Base-by-base conservation (phyloP, 2,797 vertebrate genomes). In the Hoplostethus mediterraneus region DNA sequence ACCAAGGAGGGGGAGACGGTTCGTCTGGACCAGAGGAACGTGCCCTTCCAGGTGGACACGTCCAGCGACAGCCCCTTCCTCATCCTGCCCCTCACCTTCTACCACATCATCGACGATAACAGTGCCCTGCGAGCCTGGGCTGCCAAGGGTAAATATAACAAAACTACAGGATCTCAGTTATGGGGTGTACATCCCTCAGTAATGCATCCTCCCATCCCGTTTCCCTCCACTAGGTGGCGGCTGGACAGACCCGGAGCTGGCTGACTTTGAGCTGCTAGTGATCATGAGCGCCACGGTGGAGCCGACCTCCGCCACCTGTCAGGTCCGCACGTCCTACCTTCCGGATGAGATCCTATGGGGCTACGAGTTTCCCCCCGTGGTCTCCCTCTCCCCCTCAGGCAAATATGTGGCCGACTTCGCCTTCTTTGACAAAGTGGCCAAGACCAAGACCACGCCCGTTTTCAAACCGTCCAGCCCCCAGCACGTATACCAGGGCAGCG, bases 311-410 rank as follows among this genome's bases (percentile, higher is more conserved):
- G 97, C 97, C 75, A 97, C 96, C 28, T 98, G 97, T 87, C 97
- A 98, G 78, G 96, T 98, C 12, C 96, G 96, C 52, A 98, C 97
- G 0, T 97, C 96, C 75, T 96, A 96, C 40, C 92, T 98, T 77
- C 97, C 97, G 0, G 96, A 98, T 71, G 97, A 98, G 94, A 98
- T 98, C 88, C 95, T 98, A 1, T 98, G 97, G 97, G 97, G 97
- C 52, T 98, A 98, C 0, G 97, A 98, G 87, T 97, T 98, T 77
- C 95, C 94, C 0, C 97, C 97, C 0, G 96, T 96, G n/a, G 96
- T 98, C 80, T 97, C 97, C 0, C 93, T 98, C 45, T 97, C 97
- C 0, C 93, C 96, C 49, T 96, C 95, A 0, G 97, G 97, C n/a
- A 98, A 98, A 81, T 98, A 97, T 7, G 93, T 98, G 31, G 97